Percentiles rank a stretch among this genome's conserved stretches.
Evolutionary conservation across 2,888 invertebrate genomes (phyloP).

Genomic region (Microchrysa polita): DNA sequence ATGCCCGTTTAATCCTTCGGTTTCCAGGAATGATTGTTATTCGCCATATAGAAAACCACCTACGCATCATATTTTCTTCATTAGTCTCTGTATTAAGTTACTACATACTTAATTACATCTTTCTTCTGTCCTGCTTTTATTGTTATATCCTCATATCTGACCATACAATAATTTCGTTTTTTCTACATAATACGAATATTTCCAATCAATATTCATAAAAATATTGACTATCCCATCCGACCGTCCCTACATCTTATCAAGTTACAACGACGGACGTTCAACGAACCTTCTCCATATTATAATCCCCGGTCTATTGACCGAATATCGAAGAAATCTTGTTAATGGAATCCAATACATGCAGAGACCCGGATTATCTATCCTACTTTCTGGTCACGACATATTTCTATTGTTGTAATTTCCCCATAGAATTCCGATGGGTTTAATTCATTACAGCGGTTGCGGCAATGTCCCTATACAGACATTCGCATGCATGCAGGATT

Average conservation of each 20-base stretch:
- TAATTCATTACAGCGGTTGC: not conserved
- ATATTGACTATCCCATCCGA: not conserved
- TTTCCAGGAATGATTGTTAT: too few relatives aligned
- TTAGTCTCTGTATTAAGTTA: too few relatives aligned
- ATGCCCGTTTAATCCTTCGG: too few relatives aligned
- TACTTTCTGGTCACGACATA: slow-evolving; percentile 14
- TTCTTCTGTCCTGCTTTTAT: too few relatives aligned
- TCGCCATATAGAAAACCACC: too few relatives aligned
- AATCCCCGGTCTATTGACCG: not conserved
- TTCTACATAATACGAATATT: not conserved
- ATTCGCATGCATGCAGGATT: not conserved
- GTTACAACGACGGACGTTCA: too few relatives aligned
- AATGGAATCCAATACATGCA: not conserved
- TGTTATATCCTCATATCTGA: too few relatives aligned
- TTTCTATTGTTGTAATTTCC: not conserved
- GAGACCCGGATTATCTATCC: not conserved
- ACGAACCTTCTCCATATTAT: not conserved
- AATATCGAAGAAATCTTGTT: not conserved
- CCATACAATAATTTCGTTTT: too few relatives aligned
- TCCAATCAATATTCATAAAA: slow-evolving; percentile 3
- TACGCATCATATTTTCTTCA: too few relatives aligned
- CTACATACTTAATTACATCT: too few relatives aligned
- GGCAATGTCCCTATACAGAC: not conserved
- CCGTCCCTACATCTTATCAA: not conserved
- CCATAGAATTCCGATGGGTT: not conserved